Evolutionary conservation across 2,797 vertebrate species (phyloP), one percentile per base, ranked within the genome.

Genomic region (Cheirogaleus major): DNA sequence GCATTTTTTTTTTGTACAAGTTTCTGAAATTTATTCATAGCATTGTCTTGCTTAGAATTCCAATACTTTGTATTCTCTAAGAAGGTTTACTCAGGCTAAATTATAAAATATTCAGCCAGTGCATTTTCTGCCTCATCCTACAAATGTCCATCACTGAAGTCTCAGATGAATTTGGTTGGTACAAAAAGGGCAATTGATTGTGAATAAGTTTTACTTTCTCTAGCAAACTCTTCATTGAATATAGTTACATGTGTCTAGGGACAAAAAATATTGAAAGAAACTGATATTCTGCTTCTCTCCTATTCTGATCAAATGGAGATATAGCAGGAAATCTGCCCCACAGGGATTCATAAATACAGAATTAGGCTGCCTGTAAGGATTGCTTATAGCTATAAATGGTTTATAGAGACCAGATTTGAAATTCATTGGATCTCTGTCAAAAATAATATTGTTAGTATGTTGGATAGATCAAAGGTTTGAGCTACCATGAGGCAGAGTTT

Each of bases 351-450:
- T 90, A 87, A 73, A 43, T 0, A 13, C 2, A 7, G 0, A 91
- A 85, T 93, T 48, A 61, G 61, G 0, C 4, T 96, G 59, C 70
- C 78, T 65, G 48, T 73, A 61, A 88, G 50, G 27, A 78, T 67
- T 94, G 65, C 80, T 52, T 67, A 86, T 67, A 81, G 45, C 18
- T 91, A 0, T 94, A 98, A 96, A 81, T 97, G 88, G 61, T 80
- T 96, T 97, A 48, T 55, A 48, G 85, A 96, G 59, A 97, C 61
- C 4, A 95, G 0, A 97, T 97, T 91, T 95, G 41, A 97, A 92
- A 97, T 85, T 82, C 69, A 93, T 22, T 2, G 3, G 3, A 76
- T 78, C 22, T 45, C n/a, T 69, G 8, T 89, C 69, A 96, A 80
- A 97, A 97, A 92, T 96, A 22, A 79, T 87, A 81, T 95, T 90